Percentiles rank a stretch among this genome's conserved stretches.
phyloP scores from a whole-genome alignment of 2,113 vertebrate species.

The Hyla sarda region DNA sequence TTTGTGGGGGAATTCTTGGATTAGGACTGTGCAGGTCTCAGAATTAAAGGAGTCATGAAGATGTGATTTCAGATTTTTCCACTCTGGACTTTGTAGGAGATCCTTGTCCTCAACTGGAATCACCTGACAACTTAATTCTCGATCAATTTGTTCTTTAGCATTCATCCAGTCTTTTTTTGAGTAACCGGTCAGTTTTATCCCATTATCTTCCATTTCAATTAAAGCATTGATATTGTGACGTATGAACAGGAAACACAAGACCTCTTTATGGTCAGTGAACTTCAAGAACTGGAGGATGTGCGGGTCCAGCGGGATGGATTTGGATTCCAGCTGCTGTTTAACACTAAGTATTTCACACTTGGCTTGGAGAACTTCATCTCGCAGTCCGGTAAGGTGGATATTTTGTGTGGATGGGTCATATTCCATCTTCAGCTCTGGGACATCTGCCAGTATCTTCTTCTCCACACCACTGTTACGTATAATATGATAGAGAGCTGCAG shows the following conservation, averaged over 20 bases:
- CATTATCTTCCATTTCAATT: constrained; percentile 68
- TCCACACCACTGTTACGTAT: constrained; percentile 68
- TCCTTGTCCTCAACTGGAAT: constrained; percentile 71
- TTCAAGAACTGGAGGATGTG: constrained; percentile 73
- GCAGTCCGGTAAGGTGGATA: constrained; percentile 75
- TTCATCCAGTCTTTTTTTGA: constrained; percentile 66
- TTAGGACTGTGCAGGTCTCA: constrained; percentile 60
- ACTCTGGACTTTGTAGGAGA: constrained; percentile 69
- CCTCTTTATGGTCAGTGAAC: constrained; percentile 64
- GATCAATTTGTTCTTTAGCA: constrained; percentile 75
- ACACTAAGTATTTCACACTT: constrained; percentile 72
- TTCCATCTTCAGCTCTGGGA: constrained; percentile 71
- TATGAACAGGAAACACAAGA: constrained; percentile 73
- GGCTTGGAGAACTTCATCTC: constrained; percentile 72
- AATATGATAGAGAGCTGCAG: constrained; percentile 69
- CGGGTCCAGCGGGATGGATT: constrained; percentile 63
- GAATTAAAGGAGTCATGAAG: constrained; percentile 63
- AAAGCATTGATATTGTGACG: constrained; percentile 71
- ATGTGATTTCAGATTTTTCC: constrained; percentile 67
- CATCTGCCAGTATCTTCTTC: constrained; percentile 61
- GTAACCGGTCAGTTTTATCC: constrained; percentile 69
- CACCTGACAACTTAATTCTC: constrained; percentile 63
- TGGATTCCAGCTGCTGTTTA: constrained; percentile 63
- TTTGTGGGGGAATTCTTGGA: constrained; percentile 58
- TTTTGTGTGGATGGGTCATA: constrained; percentile 62